Evolutionary conservation across 2,113 vertebrate genomes (phyloP).

Genomic region (Calyptomena viridis): DNA sequence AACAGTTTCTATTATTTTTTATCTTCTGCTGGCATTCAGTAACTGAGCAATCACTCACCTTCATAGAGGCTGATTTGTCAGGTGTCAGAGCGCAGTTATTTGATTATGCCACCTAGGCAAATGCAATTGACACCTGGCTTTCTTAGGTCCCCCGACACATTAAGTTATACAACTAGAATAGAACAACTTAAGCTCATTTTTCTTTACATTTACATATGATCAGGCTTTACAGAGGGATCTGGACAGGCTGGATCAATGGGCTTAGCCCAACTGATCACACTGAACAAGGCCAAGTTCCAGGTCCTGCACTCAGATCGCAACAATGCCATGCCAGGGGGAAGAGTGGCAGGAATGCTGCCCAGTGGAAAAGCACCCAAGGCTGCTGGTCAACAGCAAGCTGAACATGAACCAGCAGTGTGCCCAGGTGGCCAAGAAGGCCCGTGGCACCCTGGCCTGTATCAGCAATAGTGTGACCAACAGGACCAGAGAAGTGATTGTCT

Average conservation of each 20-base stretch:
- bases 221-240: neutral
- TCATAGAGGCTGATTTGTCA: neutral
- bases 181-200: neutral
- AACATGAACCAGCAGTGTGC: neutral
- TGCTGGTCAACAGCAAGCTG: neutral
- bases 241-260: neutral
- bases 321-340: neutral
- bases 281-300: neutral
- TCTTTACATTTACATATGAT: neutral
- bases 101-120: neutral
- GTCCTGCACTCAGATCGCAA: neutral
- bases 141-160: neutral
- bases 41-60: neutral
- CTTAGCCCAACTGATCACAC: neutral
- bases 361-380: neutral
- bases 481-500: neutral
- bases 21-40: neutral
- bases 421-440: neutral
- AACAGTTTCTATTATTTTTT: conserved; percentile 17
- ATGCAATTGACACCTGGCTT: neutral
- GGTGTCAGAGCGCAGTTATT: neutral
- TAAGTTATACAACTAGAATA: neutral
- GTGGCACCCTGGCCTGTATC: neutral
- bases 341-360: neutral
- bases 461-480: neutral